A percentile compares a stretch with the other conserved stretches of the same genome.
These are phyloP conservation scores for Ericerus pela DNA, from an alignment of 1,140 invertebrate species.

Conservation along the genomic window DNA sequence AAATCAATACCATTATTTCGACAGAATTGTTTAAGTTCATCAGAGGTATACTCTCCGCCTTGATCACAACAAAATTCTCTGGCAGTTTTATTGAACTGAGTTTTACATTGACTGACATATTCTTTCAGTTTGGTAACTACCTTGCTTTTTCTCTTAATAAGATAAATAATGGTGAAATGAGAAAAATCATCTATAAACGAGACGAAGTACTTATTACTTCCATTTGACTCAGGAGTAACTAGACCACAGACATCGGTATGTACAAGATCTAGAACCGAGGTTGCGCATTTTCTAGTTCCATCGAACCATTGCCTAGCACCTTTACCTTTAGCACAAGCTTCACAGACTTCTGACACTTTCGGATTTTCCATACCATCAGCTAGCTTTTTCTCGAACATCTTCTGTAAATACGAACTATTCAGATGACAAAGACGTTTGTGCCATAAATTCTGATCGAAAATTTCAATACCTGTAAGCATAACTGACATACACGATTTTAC, in stretches of 20 bases:
- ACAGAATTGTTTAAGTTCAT: slow-evolving; percentile 20
- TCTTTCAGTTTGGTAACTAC: slow-evolving; percentile 28
- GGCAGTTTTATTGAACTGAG: slow-evolving; percentile 26
- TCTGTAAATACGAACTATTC: background rate
- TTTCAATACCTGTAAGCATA: too few species aligned
- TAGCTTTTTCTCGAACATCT: background rate
- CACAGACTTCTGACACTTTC: slow-evolving; percentile 21
- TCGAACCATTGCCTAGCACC: slow-evolving; percentile 21
- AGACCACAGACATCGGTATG: slow-evolving; percentile 31
- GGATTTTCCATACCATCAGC: slow-evolving; percentile 1
- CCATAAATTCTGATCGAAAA: background rate
- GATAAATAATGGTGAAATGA: slow-evolving; percentile 27
- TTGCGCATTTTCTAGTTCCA: slow-evolving; percentile 14
- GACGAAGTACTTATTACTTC: slow-evolving; percentile 28
- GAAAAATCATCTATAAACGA: slow-evolving; percentile 30
- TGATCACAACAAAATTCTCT: slow-evolving; percentile 19
- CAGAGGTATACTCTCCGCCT: slow-evolving; percentile 15
- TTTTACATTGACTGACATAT: slow-evolving; percentile 28
- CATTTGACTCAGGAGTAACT: slow-evolving; percentile 25
- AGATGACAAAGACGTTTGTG: slow-evolving; percentile 6
- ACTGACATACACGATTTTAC: too few species aligned
- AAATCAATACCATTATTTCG: slow-evolving; percentile 24
- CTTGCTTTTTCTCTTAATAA: slow-evolving; percentile 31
- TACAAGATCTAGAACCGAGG: slow-evolving; percentile 22
- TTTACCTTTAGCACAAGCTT: slow-evolving; percentile 25